Conservation (phyloP, 2,888 invertebrate genomes). For the Philonicus albiceps region DNA sequence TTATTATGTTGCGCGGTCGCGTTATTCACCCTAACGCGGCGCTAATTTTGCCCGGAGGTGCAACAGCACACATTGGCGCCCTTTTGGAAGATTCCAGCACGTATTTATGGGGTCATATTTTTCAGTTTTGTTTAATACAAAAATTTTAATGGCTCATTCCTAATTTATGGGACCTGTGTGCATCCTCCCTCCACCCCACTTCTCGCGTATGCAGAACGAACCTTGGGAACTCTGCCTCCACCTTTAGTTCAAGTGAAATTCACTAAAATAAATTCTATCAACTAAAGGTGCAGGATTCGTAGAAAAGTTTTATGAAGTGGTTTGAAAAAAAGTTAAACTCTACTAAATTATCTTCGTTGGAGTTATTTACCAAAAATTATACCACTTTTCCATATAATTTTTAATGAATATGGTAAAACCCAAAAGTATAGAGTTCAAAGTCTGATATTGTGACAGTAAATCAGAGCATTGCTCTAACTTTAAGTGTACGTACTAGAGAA, state of each 20-base stretch:
- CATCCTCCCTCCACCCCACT: background rate
- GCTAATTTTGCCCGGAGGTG: background rate
- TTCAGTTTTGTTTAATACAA: background rate
- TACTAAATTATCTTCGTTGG: background rate
- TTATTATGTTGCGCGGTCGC: background rate
- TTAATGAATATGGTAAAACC: too few species aligned
- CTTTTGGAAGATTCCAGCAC: background rate
- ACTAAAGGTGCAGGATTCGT: background rate
- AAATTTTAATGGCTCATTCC: background rate
- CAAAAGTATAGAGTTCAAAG: too few species aligned
- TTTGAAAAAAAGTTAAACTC: background rate
- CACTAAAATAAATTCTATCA: background rate
- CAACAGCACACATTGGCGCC: background rate
- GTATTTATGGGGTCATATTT: background rate
- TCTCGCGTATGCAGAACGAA: background rate
- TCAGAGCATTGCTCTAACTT: too few species aligned
- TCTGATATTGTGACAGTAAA: too few species aligned
- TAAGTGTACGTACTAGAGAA: too few species aligned
- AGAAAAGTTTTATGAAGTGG: background rate
- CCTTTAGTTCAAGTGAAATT: background rate
- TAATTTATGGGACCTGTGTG: background rate
- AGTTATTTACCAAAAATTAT: background rate
- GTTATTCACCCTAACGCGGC: background rate
- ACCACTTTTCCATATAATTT: too few species aligned
- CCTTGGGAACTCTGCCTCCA: background rate